Percentiles rank a stretch among this genome's conserved stretches.
Conservation (phyloP, 2,797 vertebrate species). For the Sebastes kiyomatsui region DNA sequence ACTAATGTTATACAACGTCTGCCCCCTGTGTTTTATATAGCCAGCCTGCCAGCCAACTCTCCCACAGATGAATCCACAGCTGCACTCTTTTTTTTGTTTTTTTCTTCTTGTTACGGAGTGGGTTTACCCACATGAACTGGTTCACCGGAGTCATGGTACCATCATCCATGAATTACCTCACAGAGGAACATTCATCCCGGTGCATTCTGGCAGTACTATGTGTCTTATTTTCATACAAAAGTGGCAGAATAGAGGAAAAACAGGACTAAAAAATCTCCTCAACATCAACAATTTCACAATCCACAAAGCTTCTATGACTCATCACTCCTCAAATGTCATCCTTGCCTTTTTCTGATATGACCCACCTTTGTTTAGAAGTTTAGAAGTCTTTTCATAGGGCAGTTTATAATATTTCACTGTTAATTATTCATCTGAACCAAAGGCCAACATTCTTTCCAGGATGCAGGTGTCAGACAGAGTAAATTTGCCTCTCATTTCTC, state of each 20-base stretch:
- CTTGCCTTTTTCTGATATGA: conserved; percentile 26
- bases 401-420: conserved; percentile 80
- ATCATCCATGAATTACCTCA: conserved; percentile 48
- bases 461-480: conserved; percentile 53
- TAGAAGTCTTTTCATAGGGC: conserved; percentile 57
- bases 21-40: conserved; percentile 80
- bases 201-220: conserved; percentile 15
- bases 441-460: conserved; percentile 70
- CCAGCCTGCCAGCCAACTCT: conserved; percentile 75
- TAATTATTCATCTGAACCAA: conserved; percentile 73
- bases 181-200: conserved; percentile 28
- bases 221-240: conserved; percentile 22
- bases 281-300: conserved; percentile 25
- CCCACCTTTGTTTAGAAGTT: conserved; percentile 42
- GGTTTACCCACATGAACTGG: conserved; percentile 58
- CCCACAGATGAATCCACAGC: conserved; percentile 73
- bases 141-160: conserved; percentile 42
- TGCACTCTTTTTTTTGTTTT: conserved; percentile 50
- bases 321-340: conserved; percentile 26
- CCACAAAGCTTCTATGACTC: conserved; percentile 24
- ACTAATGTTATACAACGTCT: conserved; percentile 82
- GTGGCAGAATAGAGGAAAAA: conserved; percentile 10
- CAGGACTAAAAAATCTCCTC: conserved; percentile 1
- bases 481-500: conserved; percentile 72
- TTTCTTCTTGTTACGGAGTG: conserved; percentile 6